Percentiles rank a stretch among this genome's conserved stretches.
Evolutionary conservation across 2,113 vertebrate species (phyloP).

Genomic region (Prunella himalayana): DNA sequence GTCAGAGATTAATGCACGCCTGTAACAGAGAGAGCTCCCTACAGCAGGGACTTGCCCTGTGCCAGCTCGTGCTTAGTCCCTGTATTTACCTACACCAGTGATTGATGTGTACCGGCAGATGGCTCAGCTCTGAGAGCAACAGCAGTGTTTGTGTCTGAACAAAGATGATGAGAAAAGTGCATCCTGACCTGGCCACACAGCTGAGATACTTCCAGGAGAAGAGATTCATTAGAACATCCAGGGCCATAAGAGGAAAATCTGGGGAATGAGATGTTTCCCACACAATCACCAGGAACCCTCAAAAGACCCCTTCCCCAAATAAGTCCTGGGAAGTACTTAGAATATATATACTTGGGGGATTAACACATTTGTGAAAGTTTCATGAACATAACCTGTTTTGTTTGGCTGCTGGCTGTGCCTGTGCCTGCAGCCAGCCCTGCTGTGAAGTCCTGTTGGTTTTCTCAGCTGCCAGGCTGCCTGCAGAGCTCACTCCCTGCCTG

Average conservation of each 20-base stretch:
- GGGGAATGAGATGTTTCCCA: background rate
- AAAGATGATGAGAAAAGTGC: background rate
- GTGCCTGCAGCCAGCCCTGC: background rate
- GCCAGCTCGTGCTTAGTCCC: background rate
- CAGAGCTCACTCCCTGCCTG: background rate
- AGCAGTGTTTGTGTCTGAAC: background rate
- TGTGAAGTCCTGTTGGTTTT: background rate
- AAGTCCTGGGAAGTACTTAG: fast-evolving
- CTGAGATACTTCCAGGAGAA: background rate
- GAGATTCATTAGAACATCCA: background rate
- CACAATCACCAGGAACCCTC: background rate
- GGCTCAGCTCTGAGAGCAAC: background rate
- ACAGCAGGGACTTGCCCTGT: background rate
- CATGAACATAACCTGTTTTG: background rate
- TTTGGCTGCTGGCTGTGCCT: background rate
- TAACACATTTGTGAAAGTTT: background rate
- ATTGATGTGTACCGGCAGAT: background rate
- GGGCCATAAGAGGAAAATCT: background rate
- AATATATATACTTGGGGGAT: too few relatives aligned
- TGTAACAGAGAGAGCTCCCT: background rate
- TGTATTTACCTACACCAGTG: background rate
- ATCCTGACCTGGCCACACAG: background rate
- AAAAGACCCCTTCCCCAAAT: fast-evolving
- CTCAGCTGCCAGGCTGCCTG: fast-evolving
- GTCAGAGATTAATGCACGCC: background rate